phyloP scores from a whole-genome alignment of 30 jellyfish, hydroid and myxozoan genomes.

The Cassiopea xamachana region DNA sequence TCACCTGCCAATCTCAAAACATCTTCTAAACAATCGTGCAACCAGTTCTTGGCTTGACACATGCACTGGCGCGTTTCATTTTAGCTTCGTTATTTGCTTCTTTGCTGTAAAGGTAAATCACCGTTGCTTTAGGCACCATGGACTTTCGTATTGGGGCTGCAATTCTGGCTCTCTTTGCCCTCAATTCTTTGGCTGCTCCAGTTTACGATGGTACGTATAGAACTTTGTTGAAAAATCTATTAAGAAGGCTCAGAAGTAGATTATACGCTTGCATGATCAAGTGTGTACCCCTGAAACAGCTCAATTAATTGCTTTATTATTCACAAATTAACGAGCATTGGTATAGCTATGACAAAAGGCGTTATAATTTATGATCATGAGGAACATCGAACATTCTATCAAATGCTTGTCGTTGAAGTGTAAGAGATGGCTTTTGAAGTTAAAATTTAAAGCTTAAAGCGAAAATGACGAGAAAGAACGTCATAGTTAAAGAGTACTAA shows the following conservation, averaged over 20 bases:
- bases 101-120: neutral
- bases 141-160: neutral
- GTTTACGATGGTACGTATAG: neutral
- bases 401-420: too few species aligned
- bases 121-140: neutral
- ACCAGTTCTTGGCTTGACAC: constrained; percentile 49
- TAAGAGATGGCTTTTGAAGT: too few species aligned
- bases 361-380: too few species aligned
- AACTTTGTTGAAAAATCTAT: neutral
- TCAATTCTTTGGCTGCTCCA: constrained; percentile 17
- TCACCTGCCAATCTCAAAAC: constrained; percentile 62
- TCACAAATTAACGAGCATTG: too few species aligned
- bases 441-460: too few species aligned
- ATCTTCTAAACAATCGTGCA: constrained; percentile 38
- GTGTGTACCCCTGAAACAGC: neutral
- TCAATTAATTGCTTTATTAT: neutral
- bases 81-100: neutral
- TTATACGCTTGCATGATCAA: neutral
- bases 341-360: too few species aligned
- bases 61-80: constrained; percentile 55
- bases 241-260: neutral
- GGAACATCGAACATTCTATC: too few species aligned
- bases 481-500: too few species aligned
- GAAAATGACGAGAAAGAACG: too few species aligned
- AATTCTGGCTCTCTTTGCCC: neutral